phyloP scores from a whole-genome alignment of 2,113 vertebrate genomes.

The Eonycteris spelaea region DNA sequence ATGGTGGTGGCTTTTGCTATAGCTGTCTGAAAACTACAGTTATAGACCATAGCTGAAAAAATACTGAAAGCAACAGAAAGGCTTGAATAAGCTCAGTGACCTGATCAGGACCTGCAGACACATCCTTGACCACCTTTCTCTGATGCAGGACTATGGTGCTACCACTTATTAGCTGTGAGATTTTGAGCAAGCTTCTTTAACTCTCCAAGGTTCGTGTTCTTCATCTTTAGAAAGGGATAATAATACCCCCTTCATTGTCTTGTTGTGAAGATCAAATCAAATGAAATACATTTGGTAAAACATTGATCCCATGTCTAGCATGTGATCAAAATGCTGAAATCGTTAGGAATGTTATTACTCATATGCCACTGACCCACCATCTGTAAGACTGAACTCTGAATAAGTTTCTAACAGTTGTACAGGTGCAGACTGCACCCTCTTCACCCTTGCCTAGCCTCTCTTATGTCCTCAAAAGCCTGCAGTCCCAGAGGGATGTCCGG shows the following conservation, averaged over 20 bases:
- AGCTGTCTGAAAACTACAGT: background rate
- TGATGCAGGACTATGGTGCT: background rate
- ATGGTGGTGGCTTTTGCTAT: background rate
- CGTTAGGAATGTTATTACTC: background rate
- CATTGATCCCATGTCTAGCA: background rate
- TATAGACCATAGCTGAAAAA: background rate
- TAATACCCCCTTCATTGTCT: background rate
- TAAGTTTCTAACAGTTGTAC: background rate
- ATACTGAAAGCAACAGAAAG: background rate
- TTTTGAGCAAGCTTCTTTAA: background rate
- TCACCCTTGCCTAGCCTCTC: background rate
- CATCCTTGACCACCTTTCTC: background rate
- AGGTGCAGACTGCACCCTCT: background rate
- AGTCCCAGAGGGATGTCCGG: background rate
- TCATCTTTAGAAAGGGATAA: background rate
- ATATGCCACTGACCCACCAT: background rate
- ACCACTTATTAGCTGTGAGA: background rate
- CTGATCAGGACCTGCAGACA: rapidly evolving
- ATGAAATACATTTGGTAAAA: background rate
- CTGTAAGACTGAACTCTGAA: background rate
- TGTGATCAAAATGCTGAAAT: background rate
- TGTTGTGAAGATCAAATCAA: background rate
- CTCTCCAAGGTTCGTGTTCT: background rate
- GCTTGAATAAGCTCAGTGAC: background rate
- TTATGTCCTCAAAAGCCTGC: background rate